phyloP scores from a whole-genome alignment of 2,888 invertebrate species.

The Cryptus viduatorius region DNA sequence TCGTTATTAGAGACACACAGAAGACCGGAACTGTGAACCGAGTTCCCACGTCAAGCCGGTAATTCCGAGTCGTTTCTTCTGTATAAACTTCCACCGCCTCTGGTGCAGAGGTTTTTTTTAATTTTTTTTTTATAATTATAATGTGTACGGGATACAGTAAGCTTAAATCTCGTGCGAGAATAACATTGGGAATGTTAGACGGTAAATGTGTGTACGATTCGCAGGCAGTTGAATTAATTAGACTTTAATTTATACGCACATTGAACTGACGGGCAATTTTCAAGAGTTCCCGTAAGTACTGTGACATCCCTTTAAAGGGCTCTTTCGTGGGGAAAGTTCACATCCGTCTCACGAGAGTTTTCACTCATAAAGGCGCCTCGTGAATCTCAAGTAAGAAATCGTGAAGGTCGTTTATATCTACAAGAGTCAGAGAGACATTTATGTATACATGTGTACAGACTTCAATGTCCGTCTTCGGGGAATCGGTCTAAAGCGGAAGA shows the following conservation, averaged over 20 bases:
- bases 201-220: neutral
- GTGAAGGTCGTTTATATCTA: neutral
- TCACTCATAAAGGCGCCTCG: neutral
- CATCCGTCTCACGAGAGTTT: constrained; percentile 45
- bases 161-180: constrained; percentile 44
- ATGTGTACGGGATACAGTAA: neutral
- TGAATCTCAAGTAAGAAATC: constrained; percentile 13
- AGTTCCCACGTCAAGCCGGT: constrained; percentile 56
- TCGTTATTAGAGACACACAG: constrained; percentile 24
- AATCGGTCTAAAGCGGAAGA: constrained; percentile 60
- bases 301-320: constrained; percentile 55
- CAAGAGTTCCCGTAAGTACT: neutral
- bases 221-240: constrained; percentile 31
- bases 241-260: constrained; percentile 30
- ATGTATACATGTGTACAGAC: neutral
- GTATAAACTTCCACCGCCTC: constrained; percentile 10
- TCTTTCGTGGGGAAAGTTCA: constrained; percentile 32
- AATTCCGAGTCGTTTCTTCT: constrained; percentile 8
- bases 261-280: neutral
- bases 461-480: neutral
- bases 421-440: neutral
- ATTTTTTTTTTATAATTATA: constrained; percentile 10
- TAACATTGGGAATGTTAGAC: constrained; percentile 20
- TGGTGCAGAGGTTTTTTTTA: neutral
- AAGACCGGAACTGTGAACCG: constrained; percentile 59